Evolutionary conservation across 2,888 invertebrate genomes (phyloP).

Genomic region (Steinernema hermaphroditum): DNA sequence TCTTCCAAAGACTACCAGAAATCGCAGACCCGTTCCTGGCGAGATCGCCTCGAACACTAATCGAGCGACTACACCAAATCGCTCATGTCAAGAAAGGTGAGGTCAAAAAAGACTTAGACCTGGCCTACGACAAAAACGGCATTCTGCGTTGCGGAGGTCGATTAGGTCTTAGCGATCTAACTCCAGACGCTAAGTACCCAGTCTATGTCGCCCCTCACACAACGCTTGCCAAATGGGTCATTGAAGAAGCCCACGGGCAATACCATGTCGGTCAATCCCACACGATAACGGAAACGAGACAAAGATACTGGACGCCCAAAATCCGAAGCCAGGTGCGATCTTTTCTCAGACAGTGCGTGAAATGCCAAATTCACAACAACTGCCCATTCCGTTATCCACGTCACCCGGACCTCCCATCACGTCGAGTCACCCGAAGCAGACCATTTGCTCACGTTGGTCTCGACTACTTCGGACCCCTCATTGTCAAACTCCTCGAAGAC

Average conservation of each 20-base stretch:
- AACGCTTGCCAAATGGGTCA: background rate
- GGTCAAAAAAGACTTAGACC: background rate
- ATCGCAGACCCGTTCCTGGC: background rate
- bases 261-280: background rate
- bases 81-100: background rate
- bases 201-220: slow-evolving; percentile 12
- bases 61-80: background rate
- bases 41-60: background rate
- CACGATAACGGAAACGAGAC: background rate
- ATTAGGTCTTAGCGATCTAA: background rate
- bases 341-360: slow-evolving; percentile 28
- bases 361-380: slow-evolving; percentile 3
- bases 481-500: no score
- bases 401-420: background rate
- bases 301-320: slow-evolving; percentile 1
- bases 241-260: slow-evolving; percentile 3
- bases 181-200: slow-evolving; percentile 27
- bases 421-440: background rate
- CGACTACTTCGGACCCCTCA: slow-evolving; percentile 2
- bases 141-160: background rate
- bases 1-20: background rate
- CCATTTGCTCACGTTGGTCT: background rate
- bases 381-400: background rate
- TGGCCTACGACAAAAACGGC: background rate
- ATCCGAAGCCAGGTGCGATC: no score